These are phyloP conservation scores for Formica exsecta DNA, from an alignment of 1,140 invertebrate species.

Conservation along the genomic window DNA sequence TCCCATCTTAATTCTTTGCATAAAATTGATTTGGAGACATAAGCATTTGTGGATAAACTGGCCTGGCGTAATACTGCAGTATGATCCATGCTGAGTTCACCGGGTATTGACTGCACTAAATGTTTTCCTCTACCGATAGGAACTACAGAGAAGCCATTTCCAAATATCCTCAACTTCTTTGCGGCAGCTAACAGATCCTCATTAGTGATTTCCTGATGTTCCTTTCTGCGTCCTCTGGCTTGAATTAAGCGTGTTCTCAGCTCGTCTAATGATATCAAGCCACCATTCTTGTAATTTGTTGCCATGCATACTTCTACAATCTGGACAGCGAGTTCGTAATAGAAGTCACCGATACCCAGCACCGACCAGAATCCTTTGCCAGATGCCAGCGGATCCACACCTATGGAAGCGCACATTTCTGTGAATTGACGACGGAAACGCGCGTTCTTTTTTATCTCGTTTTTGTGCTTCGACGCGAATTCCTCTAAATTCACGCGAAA, in stretches of 20 bases:
- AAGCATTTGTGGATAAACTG: constrained; percentile 90
- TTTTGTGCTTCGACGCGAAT: constrained; percentile 98
- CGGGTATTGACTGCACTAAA: constrained; percentile 98
- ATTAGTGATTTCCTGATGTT: constrained; percentile 96
- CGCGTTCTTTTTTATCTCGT: constrained; percentile 97
- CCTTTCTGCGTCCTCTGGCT: constrained; percentile 92
- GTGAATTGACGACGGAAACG: constrained; percentile 98
- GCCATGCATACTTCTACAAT: constrained; percentile 99
- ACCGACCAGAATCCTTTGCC: constrained; percentile 99
- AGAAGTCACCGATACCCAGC: constrained; percentile 99
- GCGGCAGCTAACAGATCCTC: constrained; percentile 98
- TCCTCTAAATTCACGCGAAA: constrained; percentile 98
- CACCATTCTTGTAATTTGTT: constrained; percentile 95
- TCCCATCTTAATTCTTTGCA: constrained; percentile 92
- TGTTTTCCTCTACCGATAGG: constrained; percentile 93
- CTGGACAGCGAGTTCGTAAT: constrained; percentile 99
- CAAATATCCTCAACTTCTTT: constrained; percentile 97
- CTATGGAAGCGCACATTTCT: constrained; percentile 99
- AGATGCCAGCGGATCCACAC: constrained; percentile 98
- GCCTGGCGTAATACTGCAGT: constrained; percentile 95
- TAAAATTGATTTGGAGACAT: constrained; percentile 89
- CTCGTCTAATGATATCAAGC: constrained; percentile 96
- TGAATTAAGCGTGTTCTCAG: constrained; percentile 92
- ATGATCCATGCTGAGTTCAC: constrained; percentile 98
- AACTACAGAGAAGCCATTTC: constrained; percentile 97